Evolutionary conservation across 2,113 vertebrate species (phyloP), one percentile per base, ranked within the genome.

Genomic region (Chamaetylas fuelleborni): DNA sequence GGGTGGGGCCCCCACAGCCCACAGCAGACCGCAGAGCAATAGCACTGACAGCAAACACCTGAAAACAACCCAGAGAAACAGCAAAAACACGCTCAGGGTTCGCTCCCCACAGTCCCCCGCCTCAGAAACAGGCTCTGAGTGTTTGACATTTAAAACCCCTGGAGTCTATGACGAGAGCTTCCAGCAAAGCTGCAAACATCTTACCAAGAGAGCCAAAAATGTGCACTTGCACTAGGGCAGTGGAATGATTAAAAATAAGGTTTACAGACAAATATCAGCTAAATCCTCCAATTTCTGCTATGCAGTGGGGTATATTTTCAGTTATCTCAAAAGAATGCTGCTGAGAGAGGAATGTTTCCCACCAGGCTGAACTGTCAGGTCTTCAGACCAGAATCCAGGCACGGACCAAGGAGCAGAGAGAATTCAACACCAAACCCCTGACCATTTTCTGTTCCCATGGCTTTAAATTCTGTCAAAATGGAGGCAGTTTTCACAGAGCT

Each of bases 31-130:
- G 0, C 22, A 43, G 60, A 43, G 50, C 24, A 25, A 18, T 18
- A 17, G 34, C 50, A 2, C 0, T 33, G 31, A 12, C 34, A 24
- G 5, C 1, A 18, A 20, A 6, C 0, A 0, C 14, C 19, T 14
- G 43, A 48, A 58, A 81, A 28, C 4, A 7, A 20, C 19, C 14
- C 33, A 19, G 24, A 48, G 8, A 42, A 3, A 4, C 33, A 31
- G 33, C 5, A 36, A 50, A 47, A 79, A 73, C 9, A 7, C 0
- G 0, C 34, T 36, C 53, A 28, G 24, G 19, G 19, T 56, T 50
- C 42, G 16, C 42, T 84, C 38, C 38, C 9, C 5, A 6, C 2
- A 58, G 31, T 22, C 19, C 50, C 38, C 31, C 28, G n/a, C 53
- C 64, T 40, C 22, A 74, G 45, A n/a, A 81, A 22, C 42, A 60